Evolutionary conservation across 1,140 invertebrate genomes (phyloP), one percentile per base, ranked within the genome.

Genomic region (Drosophila mauritiana): DNA sequence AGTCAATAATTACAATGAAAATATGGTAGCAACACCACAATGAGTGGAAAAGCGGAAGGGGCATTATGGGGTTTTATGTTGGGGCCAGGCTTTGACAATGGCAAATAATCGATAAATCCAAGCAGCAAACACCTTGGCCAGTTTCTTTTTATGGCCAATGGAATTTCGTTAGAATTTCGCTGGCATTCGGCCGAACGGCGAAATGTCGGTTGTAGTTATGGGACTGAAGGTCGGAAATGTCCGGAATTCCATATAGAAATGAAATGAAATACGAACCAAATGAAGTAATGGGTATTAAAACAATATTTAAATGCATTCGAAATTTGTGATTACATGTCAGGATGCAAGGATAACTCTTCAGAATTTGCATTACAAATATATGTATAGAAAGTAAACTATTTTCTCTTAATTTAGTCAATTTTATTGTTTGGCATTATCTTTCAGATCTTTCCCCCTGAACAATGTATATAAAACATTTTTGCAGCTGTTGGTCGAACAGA

Each of bases 1-100:
- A 56, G 42, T 42, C 73, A 59, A 52, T 56, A 80, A 61, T 81
- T 81, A 40, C 73, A 72, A 57, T 75, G 72, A 59, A 58, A 80
- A 75, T 52, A 70, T 69, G 67, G 40, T 20, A 69, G 46, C 57
- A 65, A 34, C 51, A 61, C 12, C 51, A 61, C 12, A 15, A 39
- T 34, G 59, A 39, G 36, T 34, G 59, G 25, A 42, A 55, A 55
- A n/a, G 42, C 27, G 34, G 15, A 37, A 31, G 55, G 8, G 42
- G 57, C 6, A 4, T 4, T 17, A 31, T 10, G 13, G n/a, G 55
- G n/a, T 12, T 15, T 42, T 64, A 64, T 67, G 59, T 67, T 15
- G 36, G 45, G 57, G 55, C 22, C 54, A 59, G 17, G 61, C 40
- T 61, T 45, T 52, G 46, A 67, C 65, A 69, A 65, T 69, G 62